Conservation (phyloP, 2,888 invertebrate species). For the Kuschelorhynchus macadamiae region DNA sequence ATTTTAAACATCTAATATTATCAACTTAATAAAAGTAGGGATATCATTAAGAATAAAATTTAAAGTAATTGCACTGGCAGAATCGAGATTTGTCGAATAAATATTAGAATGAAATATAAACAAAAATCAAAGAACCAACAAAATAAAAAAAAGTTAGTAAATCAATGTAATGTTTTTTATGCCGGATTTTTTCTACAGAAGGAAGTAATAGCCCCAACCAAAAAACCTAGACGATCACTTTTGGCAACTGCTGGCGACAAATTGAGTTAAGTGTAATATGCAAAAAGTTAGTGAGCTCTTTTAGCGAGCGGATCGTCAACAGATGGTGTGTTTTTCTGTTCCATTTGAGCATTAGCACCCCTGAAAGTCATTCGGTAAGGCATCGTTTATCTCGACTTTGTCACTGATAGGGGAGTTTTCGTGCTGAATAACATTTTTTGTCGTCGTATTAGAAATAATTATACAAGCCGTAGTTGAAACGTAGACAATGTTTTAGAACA, state of each 20-base stretch:
- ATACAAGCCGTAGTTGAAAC: too few relatives aligned
- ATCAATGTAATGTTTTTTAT: too few relatives aligned
- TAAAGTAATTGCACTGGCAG: too few relatives aligned
- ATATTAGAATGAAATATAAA: too few relatives aligned
- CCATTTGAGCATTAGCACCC: slow-evolving; percentile 70
- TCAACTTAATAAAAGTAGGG: too few relatives aligned
- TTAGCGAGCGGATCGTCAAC: slow-evolving; percentile 67
- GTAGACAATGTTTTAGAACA: too few relatives aligned
- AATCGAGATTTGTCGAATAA: too few relatives aligned
- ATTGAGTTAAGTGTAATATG: slow-evolving; percentile 62
- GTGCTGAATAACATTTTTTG: neutral
- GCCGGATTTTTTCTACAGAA: neutral
- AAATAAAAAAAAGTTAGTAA: too few relatives aligned
- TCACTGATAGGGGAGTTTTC: slow-evolving; percentile 54
- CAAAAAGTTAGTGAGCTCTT: slow-evolving; percentile 59
- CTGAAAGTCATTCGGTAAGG: slow-evolving; percentile 40
- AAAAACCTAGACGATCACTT: slow-evolving; percentile 50
- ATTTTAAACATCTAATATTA: too few relatives aligned
- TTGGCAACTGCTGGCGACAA: slow-evolving; percentile 54
- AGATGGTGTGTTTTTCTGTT: slow-evolving; percentile 71
- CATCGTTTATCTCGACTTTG: slow-evolving; percentile 51
- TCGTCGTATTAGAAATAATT: too few relatives aligned
- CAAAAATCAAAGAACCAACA: too few relatives aligned
- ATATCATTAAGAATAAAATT: too few relatives aligned
- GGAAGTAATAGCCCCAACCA: slow-evolving; percentile 19